These are phyloP conservation scores for Chanos chanos DNA, from an alignment of 2,797 vertebrate species.

Conservation along the genomic window DNA sequence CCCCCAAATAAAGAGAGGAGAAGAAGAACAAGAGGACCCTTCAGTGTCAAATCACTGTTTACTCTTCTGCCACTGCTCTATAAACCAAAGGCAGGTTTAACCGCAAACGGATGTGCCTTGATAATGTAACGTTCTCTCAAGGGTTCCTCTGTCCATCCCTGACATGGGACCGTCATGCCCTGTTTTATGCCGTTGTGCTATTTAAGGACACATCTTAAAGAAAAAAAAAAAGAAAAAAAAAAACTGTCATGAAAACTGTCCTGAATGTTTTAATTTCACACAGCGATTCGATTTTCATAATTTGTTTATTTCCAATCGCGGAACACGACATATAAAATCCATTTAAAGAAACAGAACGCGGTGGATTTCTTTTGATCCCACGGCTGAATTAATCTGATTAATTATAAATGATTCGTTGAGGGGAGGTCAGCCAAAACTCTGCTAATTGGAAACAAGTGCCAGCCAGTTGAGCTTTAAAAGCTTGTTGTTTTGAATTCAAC, in stretches of 20 bases:
- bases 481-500: conserved; percentile 11
- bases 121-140: conserved; percentile 35
- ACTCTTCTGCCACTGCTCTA: conserved; percentile 60
- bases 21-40: conserved; percentile 52
- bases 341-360: neutral
- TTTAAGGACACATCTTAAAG: conserved; percentile 10
- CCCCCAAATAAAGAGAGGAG: conserved; percentile 66
- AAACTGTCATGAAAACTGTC: too few species aligned
- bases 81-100: conserved; percentile 57
- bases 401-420: conserved; percentile 6
- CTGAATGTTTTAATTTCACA: conserved; percentile 4
- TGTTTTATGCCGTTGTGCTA: too few species aligned
- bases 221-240: too few species aligned
- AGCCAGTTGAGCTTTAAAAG: neutral
- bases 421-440: conserved; percentile 19
- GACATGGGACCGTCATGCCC: too few species aligned
- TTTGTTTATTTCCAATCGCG: too few species aligned
- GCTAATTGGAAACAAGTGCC: conserved; percentile 41
- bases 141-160: conserved; percentile 17
- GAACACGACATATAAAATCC: too few species aligned
- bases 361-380: neutral
- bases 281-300: neutral
- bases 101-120: conserved; percentile 39
- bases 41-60: conserved; percentile 65
- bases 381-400: conserved; percentile 17